Evolutionary conservation across 1,140 invertebrate genomes (phyloP), one percentile per base, ranked within the genome.

Genomic region (Venustaconcha ellipsiformis): DNA sequence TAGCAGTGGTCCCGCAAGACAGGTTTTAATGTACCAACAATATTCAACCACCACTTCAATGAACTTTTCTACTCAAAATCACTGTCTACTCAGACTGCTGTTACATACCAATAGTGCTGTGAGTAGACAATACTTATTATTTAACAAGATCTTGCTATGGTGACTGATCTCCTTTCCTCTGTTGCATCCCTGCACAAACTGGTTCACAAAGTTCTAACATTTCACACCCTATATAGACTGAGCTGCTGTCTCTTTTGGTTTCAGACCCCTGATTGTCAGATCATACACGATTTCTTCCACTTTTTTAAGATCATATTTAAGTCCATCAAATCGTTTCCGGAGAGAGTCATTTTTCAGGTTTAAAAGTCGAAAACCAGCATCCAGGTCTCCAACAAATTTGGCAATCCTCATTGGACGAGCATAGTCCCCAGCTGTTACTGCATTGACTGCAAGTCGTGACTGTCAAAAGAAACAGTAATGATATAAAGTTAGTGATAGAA

Each of bases 221-320:
- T 48, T 8, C 37, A 48, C 37, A 48, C 37, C 37, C 37, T 48
- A 48, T 48, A 48, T 48, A 48, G 37, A 48, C 37, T 48, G 6
- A 48, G 4, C 37, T 14, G 72, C 70, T 48, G 75, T 75, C 62
- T 82, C 13, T 92, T 91, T 85, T 92, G 82, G 81, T 67, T 83
- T 82, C 11, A 97, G 91, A 1, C 95, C 95, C 69, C 96, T 91
- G 79, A 98, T 96, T 76, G 94, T 94, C 8, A 98, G 91, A 88
- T 98, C 96, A 85, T 97, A 98, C 14, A 98, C 96, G 4, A 98
- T 94, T 91, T 98, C 96, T 87, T 98, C 96, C 55, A 97, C 95
- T 90, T 97, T 98, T 88, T 97, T 97, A 5, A 97, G 93, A 84
- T 97, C 95, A 85, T 98, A 98, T 84, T 98, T 98, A 1, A 98